phyloP scores from a whole-genome alignment of 2,113 vertebrate species.

The Chamaetylas fuelleborni region DNA sequence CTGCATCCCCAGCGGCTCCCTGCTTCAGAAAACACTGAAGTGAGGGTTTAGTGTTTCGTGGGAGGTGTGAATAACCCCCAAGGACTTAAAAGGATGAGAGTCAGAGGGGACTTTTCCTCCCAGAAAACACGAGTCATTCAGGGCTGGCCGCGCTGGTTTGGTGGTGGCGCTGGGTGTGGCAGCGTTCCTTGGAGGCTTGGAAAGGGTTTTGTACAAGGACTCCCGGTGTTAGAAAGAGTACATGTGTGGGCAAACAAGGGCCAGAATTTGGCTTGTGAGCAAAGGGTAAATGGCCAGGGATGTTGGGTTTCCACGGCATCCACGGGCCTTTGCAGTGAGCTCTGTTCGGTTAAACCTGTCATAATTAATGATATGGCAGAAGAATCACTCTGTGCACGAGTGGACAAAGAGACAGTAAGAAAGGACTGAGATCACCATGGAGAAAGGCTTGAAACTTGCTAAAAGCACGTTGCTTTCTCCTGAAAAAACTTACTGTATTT shows the following conservation, averaged over 20 bases:
- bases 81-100: not conserved
- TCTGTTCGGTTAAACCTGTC: not conserved
- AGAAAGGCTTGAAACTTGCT: not conserved
- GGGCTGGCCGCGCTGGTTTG: not conserved
- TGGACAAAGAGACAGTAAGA: not conserved
- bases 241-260: not conserved
- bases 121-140: too few relatives aligned
- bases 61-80: not conserved
- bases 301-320: accelerated
- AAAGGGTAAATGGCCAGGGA: accelerated
- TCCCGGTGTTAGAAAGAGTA: accelerated
- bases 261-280: not conserved
- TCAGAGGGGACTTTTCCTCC: not conserved
- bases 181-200: not conserved
- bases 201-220: not conserved
- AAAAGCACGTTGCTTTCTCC: not conserved
- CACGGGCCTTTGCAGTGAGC: accelerated
- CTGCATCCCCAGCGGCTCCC: accelerated
- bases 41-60: not conserved
- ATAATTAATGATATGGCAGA: not conserved
- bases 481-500: not conserved
- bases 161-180: not conserved
- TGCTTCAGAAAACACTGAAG: accelerated
- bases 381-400: not conserved
- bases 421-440: not conserved